A percentile compares a stretch with the other conserved stretches of the same genome.
Conservation (phyloP, 2,888 invertebrate species). For the Scaptomyza reducta region DNA sequence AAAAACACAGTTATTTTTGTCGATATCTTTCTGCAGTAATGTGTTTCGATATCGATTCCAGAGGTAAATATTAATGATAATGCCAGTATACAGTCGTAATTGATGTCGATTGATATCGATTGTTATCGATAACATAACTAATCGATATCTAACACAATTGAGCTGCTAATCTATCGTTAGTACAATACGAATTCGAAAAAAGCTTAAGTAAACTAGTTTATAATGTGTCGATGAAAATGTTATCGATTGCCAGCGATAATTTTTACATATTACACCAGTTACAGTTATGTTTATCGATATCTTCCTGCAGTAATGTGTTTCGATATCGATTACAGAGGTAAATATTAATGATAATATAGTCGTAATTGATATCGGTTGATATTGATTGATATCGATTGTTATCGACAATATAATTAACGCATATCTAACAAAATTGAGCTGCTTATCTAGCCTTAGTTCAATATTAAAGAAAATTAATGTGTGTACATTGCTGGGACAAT, state of each 20-base stretch:
- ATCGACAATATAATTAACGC: conserved; percentile 8
- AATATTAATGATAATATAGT: too few relatives aligned
- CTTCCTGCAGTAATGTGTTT: background rate
- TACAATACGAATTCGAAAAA: too few relatives aligned
- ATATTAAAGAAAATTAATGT: background rate
- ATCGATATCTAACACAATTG: too few relatives aligned
- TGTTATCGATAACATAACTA: conserved; percentile 11
- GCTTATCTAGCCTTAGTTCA: background rate
- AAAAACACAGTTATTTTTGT: background rate
- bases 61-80: background rate
- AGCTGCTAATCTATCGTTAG: background rate
- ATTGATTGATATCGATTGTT: conserved; percentile 7
- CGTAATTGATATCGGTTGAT: background rate
- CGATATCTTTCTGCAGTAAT: background rate
- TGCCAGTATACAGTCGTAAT: background rate
- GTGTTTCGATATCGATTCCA: background rate
- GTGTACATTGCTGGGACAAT: background rate
- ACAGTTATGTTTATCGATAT: background rate
- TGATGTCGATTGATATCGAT: too few relatives aligned
- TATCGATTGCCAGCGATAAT: conserved; percentile 2
- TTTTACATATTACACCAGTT: background rate
- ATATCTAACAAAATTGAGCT: too few relatives aligned
- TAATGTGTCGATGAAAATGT: background rate
- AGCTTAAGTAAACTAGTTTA: background rate
- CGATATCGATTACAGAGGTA: background rate